Percentiles rank a stretch among this genome's conserved stretches.
phyloP scores from a whole-genome alignment of 2,888 invertebrate genomes.

The Ecdyonurus torrentis region DNA sequence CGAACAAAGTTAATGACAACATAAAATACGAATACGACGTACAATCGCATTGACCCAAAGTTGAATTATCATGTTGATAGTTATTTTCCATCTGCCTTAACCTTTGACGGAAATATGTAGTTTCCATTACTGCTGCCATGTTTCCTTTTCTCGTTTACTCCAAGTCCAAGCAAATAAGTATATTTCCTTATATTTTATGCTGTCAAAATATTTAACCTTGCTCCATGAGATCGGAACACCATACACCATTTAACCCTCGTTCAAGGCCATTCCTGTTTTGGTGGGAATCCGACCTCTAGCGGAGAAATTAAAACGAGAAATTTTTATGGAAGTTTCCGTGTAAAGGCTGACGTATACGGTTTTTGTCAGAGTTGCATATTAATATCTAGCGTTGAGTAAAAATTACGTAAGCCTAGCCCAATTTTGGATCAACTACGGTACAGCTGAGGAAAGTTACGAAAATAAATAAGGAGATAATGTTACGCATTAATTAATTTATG shows the following conservation, averaged over 20 bases:
- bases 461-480: too few species aligned
- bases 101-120: conserved; percentile 15
- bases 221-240: conserved; percentile 1
- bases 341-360: neutral
- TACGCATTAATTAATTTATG: too few species aligned
- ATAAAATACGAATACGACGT: conserved; percentile 47
- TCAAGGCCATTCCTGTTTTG: conserved; percentile 13
- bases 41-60: conserved; percentile 44
- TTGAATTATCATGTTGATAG: conserved; percentile 13
- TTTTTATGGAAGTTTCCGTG: too few species aligned
- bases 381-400: neutral
- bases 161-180: neutral
- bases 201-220: neutral
- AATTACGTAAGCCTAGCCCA: too few species aligned
- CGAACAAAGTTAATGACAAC: conserved; percentile 41
- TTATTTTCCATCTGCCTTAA: conserved; percentile 16
- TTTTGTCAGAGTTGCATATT: neutral
- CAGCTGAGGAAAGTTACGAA: too few species aligned
- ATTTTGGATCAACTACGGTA: too few species aligned
- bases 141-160: neutral
- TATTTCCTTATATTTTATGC: neutral
- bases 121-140: conserved; percentile 15
- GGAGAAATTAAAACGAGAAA: neutral
- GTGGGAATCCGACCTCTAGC: conserved; percentile 2
- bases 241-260: neutral